Evolutionary conservation across 2,113 vertebrate species (phyloP).

Genomic region (Sorex fumeus): DNA sequence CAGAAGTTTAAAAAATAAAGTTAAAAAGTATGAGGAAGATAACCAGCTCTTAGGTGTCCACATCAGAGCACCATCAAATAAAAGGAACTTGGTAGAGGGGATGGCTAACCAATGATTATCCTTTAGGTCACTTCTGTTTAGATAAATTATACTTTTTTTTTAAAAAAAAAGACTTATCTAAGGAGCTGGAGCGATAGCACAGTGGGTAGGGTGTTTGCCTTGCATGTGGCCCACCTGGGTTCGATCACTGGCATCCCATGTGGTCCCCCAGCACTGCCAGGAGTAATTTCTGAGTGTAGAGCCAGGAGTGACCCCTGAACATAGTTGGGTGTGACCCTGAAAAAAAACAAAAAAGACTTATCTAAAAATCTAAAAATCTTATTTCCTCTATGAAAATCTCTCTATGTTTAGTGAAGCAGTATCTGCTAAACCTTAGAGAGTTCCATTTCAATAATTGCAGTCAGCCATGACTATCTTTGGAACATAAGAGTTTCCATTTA

Average conservation of each 20-base stretch:
- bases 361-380: too few species aligned
- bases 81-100: not conserved
- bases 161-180: not conserved
- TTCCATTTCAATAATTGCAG: not conserved
- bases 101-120: not conserved
- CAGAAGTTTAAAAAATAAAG: not conserved
- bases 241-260: too few species aligned
- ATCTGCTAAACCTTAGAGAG: not conserved
- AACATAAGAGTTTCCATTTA: not conserved
- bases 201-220: too few species aligned
- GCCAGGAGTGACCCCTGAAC: too few species aligned
- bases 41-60: not conserved
- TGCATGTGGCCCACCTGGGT: too few species aligned
- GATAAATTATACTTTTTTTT: not conserved
- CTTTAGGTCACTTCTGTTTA: not conserved
- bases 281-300: too few species aligned
- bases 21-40: not conserved
- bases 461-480: not conserved
- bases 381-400: not conserved
- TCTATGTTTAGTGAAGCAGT: not conserved
- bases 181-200: too few species aligned
- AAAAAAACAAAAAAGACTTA: not conserved
- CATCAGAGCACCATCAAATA: not conserved
- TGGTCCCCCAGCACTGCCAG: too few species aligned
- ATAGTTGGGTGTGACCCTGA: too few species aligned